Conservation (phyloP, 2,888 invertebrate species). For the Digitonthophagus gazella region DNA sequence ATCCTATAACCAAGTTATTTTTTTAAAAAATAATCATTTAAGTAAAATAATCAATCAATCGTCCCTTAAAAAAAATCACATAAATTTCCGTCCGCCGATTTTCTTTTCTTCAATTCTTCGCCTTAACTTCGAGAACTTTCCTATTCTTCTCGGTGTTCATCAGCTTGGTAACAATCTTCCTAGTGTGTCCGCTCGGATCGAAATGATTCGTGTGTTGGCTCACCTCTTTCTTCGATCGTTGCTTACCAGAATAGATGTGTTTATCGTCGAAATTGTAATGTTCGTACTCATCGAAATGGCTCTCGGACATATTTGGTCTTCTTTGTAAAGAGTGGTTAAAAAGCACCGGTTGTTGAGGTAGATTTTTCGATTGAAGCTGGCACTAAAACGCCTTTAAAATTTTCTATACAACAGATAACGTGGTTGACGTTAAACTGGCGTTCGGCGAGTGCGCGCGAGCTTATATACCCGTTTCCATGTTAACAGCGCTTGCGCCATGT, state of each 20-base stretch:
- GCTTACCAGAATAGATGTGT: constrained; percentile 86
- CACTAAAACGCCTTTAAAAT: background rate
- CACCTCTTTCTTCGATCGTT: constrained; percentile 85
- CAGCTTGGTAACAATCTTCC: constrained; percentile 85
- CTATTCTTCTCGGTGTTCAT: constrained; percentile 82
- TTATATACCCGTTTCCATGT: background rate
- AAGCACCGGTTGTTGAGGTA: background rate
- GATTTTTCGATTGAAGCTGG: background rate
- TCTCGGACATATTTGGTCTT: constrained; percentile 68
- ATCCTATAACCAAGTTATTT: too few relatives aligned
- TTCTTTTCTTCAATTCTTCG: constrained; percentile 36
- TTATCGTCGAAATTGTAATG: constrained; percentile 94
- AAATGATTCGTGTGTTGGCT: constrained; percentile 85
- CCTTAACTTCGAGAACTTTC: constrained; percentile 53
- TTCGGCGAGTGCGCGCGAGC: background rate
- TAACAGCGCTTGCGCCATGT: background rate
- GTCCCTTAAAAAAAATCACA: constrained; percentile 23
- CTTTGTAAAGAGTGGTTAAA: background rate
- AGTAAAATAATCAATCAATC: too few relatives aligned
- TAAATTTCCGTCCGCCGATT: too few relatives aligned
- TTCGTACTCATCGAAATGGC: constrained; percentile 87
- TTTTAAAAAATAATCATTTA: too few relatives aligned
- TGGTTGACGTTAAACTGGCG: background rate
- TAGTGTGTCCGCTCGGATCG: constrained; percentile 90
- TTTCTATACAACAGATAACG: background rate